phyloP scores from a whole-genome alignment of 2,888 invertebrate species.

The Hydrotaea diabolus region DNA sequence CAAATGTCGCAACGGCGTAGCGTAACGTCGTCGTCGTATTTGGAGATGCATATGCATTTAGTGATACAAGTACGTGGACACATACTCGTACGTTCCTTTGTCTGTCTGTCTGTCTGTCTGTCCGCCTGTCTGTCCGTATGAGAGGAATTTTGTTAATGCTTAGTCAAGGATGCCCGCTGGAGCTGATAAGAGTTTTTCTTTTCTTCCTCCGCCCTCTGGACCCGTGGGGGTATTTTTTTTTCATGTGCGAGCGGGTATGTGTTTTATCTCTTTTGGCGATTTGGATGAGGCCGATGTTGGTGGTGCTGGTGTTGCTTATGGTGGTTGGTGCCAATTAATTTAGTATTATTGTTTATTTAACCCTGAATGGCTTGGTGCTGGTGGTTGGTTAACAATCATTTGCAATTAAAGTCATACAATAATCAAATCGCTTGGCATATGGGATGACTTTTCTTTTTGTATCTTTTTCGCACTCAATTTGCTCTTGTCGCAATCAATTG shows the following conservation, averaged over 20 bases:
- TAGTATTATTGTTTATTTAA: conserved; percentile 59
- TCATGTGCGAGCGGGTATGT: neutral
- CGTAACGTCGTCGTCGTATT: neutral
- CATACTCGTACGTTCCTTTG: no score
- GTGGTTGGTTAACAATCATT: conserved; percentile 60
- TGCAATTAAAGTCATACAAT: conserved; percentile 65
- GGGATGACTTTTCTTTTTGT: conserved; percentile 65
- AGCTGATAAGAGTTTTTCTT: conserved; percentile 7
- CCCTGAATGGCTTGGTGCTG: conserved; percentile 47
- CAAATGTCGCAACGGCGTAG: neutral
- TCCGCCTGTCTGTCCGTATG: neutral
- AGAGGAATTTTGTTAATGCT: conserved; percentile 37
- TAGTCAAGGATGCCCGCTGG: conserved; percentile 59
- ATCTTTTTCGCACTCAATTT: conserved; percentile 67
- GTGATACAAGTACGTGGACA: neutral
- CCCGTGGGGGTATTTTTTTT: neutral
- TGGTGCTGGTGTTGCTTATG: no score
- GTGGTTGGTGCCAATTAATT: conserved; percentile 26
- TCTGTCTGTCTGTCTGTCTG: neutral
- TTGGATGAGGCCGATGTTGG: no score
- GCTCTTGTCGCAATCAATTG: conserved; percentile 66
- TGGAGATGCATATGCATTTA: neutral
- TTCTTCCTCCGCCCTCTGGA: neutral
- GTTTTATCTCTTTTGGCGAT: conserved; percentile 38
- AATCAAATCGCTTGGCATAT: conserved; percentile 66